phyloP scores from a whole-genome alignment of 2,797 vertebrate species.

The Hypotaenidia philippensis region DNA sequence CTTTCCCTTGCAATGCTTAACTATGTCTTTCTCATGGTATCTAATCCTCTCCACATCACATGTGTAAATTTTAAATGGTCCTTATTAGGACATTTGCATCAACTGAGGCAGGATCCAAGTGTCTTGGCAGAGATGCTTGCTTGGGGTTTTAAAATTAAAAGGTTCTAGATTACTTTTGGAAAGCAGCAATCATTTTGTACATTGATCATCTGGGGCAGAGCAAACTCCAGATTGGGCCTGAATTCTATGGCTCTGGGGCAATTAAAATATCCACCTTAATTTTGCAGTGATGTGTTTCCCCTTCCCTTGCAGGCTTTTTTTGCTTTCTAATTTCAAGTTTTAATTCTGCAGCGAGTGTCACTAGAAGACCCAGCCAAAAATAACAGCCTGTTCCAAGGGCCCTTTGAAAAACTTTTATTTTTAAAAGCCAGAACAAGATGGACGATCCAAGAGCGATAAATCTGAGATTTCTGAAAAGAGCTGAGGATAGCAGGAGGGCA shows the following conservation, averaged over 20 bases:
- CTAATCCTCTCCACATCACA: accelerated
- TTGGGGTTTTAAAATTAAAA: neutral
- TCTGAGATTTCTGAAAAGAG: constrained; percentile 62
- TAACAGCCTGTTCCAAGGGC: constrained; percentile 64
- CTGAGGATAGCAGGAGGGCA: constrained; percentile 50
- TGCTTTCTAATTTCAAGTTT: constrained; percentile 58
- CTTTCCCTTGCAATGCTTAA: neutral
- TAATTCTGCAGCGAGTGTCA: constrained; percentile 52
- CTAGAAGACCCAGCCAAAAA: constrained; percentile 57
- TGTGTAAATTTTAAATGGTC: neutral
- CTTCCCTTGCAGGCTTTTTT: neutral
- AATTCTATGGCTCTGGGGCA: neutral
- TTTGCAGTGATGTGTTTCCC: constrained; percentile 2
- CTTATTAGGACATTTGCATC: neutral
- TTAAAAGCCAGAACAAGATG: constrained; percentile 60
- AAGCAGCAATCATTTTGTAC: neutral
- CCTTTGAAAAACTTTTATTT: constrained; percentile 66
- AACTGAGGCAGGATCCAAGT: neutral
- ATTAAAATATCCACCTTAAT: constrained; percentile 42
- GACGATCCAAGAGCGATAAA: constrained; percentile 64
- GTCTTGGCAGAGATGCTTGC: neutral
- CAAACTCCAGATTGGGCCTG: neutral
- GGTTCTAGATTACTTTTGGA: neutral
- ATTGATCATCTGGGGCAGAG: neutral
- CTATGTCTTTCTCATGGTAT: neutral